Conservation (phyloP, 1,140 invertebrate genomes). For the Drosophila elegans region DNA sequence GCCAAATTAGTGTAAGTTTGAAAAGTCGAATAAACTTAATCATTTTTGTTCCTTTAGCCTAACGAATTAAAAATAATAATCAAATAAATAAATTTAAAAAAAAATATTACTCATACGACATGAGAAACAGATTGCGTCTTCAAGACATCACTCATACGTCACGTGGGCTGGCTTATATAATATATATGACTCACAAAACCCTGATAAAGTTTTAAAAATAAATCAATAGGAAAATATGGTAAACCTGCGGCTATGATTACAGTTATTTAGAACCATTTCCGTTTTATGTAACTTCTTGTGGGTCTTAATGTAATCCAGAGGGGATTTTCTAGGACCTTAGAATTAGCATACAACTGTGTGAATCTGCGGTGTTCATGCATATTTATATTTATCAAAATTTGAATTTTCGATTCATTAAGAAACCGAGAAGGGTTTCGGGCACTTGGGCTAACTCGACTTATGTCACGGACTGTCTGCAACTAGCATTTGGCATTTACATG, state of each 20-base stretch:
- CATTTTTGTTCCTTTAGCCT: not conserved
- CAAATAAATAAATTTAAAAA: not conserved
- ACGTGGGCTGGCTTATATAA: not conserved
- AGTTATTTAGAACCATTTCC: not conserved
- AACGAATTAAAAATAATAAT: not conserved
- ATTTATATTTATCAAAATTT: slow-evolving; percentile 4
- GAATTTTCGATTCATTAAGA: slow-evolving; percentile 4
- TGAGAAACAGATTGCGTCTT: too few relatives aligned
- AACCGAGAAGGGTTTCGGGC: not conserved
- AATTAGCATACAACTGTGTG: not conserved
- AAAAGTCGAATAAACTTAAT: not conserved
- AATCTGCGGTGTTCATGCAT: not conserved
- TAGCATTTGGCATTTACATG: slow-evolving; percentile 40
- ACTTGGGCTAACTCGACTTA: not conserved
- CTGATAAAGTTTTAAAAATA: too few relatives aligned
- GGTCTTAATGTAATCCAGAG: not conserved
- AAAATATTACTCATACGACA: not conserved
- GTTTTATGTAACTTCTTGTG: not conserved
- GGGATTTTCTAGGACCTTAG: not conserved
- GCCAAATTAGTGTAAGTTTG: too few relatives aligned
- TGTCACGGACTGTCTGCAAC: slow-evolving; percentile 30
- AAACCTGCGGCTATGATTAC: not conserved
- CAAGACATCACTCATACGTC: not conserved
- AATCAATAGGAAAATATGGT: too few relatives aligned
- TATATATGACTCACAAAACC: not conserved